Base-by-base conservation (phyloP, 2,888 invertebrate species). In the Noctua janthina region DNA sequence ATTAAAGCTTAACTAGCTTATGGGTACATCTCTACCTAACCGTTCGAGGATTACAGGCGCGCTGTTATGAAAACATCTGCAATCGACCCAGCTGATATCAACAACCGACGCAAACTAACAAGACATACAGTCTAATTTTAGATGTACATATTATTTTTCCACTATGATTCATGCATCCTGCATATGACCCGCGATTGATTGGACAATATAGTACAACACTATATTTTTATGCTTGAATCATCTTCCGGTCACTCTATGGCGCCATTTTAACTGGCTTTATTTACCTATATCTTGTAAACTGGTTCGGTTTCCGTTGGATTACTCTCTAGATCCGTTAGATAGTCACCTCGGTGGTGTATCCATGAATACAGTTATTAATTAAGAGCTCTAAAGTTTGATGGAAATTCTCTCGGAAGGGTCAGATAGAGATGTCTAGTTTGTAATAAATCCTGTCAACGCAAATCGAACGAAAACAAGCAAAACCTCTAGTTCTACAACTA, bases 161-260 rank as follows among this genome's bases (percentile, higher is more conserved):
- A 79, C 83, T 35, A 59, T 94, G 94, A 95, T 91, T 95, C 94
- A 94, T 90, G 85, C 91, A 91, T 94, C 93, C 93, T 88, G 91
- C 89, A 88, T 91, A 90, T 90, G 91, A 92, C 93, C 92, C 91
- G 88, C 87, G 92, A 93, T 93, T 93, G 92, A 94, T 94, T 92
- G 91, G 87, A 91, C 91, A 88, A 90, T 54, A 90, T 92, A 89
- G 88, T 88, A 86, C 80, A 80, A 81, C 84, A 87, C 23, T 78
- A 86, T 86, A 82, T 84, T 82, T 84, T 84, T 82, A 90, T 95
- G 23, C 49, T 67, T 86, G 95, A 95, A 83, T 95, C 94, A 94
- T 90, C 91, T 92, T 93, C 93, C 93, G 92, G 92, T 90, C 88
- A 83, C 70, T 39, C 2, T 78, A 7, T 62, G 85, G 83, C 85